Evolutionary conservation across 2,113 vertebrate species (phyloP), one percentile per base, ranked within the genome.

Genomic region (Lonchura striata): DNA sequence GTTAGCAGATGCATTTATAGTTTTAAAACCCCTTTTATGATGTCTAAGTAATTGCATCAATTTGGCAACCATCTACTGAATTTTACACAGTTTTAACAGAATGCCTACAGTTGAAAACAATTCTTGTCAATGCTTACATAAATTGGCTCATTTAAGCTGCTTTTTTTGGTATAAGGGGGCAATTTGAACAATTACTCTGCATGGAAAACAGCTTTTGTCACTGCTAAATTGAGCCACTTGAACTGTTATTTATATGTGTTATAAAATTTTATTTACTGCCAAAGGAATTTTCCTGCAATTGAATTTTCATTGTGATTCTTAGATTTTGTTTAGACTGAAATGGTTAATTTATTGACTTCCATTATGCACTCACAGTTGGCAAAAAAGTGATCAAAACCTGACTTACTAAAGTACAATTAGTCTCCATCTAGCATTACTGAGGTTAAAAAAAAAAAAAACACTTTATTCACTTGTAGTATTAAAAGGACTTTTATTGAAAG

Each of bases 171-270:
- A 31, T 94, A 95, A 87, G 53, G 52, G 71, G 47, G 83, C 66
- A 92, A 92, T 97, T 95, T 97, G 79, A 92, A 93, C 92, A 97
- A 90, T 70, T 96, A 86, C 89, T 68, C 42, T 84, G 42, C 85
- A 71, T 42, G 94, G 95, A 96, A 97, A 97, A 97, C 72, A 95
- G 66, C 44, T 95, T 98, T 97, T 97, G 82, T 96, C 91, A 84
- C 31, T 85, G 57, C 41, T 85, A 93, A 97, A 94, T 75, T 89
- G 94, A 96, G 75, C 86, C 94, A 82, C 85, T 96, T 78, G 61
- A 95, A 96, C 74, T 84, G 59, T 90, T 95, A 97, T 92, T 95
- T 94, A 97, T 94, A 76, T 91, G 56, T 96, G 69, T 47, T 82
- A 65, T 95, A 94, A 97, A 97, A 92, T 80, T 72, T 68, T 96